Conservation (phyloP, 2,888 invertebrate species). For the Ophioninae sp. region DNA sequence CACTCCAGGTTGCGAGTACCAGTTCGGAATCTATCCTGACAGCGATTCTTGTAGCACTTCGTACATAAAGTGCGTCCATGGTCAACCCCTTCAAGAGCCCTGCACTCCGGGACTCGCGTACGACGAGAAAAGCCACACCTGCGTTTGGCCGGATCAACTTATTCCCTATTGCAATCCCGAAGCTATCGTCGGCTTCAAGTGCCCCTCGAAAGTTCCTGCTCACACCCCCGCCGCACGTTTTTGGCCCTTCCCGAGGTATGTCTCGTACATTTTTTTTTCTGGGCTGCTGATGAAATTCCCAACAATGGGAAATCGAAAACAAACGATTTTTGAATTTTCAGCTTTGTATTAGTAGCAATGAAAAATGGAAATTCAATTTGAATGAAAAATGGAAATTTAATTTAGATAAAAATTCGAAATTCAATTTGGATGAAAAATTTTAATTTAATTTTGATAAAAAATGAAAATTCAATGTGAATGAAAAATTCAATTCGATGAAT, state of each 20-base stretch:
- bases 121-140: constrained; percentile 92
- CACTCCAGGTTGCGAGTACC: constrained; percentile 92
- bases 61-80: constrained; percentile 93
- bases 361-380: no score
- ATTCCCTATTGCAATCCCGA: constrained; percentile 94
- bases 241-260: constrained; percentile 92
- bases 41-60: constrained; percentile 91
- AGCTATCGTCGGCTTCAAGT: constrained; percentile 95
- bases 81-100: constrained; percentile 89
- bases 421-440: no score
- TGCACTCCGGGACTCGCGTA: constrained; percentile 95
- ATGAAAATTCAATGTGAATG: no score
- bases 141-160: constrained; percentile 97
- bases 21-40: constrained; percentile 94
- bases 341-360: no score
- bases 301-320: no score
- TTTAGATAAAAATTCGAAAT: no score
- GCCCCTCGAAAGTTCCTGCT: constrained; percentile 92
- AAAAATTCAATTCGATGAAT: no score
- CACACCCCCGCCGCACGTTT: constrained; percentile 92
- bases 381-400: no score
- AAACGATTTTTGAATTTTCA: no score
- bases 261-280: neutral
- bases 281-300: neutral
- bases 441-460: no score